Base-by-base conservation (phyloP, 2,888 invertebrate genomes). In the Nomada fabriciana region DNA sequence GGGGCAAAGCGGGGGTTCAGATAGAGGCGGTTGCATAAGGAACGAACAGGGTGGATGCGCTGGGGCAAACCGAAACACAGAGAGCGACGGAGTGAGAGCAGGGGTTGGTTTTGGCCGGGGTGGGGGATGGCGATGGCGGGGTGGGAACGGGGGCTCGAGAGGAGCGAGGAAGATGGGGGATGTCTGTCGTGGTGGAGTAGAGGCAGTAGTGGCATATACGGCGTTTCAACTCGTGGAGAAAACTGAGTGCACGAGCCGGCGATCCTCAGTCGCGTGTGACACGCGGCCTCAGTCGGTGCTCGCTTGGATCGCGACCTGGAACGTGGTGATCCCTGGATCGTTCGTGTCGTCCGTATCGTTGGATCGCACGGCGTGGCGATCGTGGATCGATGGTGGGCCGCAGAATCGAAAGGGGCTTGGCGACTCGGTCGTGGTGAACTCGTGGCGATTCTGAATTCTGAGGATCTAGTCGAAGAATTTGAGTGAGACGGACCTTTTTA, bases 221-320 rank as follows among this genome's bases (percentile, higher is more conserved):
- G 74, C 63, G 83, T 87, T 89, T 86, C 86, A 86, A 88, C 88
- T 84, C 86, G 75, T 80, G 84, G 82, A 83, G 85, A 84, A 89
- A 89, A 84, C 84, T 70, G 78, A 82, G 86, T 85, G 86, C 83
- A 84, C 83, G 77, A 86, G 85, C 86, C 80, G 81, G 82, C 84
- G 81, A 82, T 86, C 84, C 88, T 89, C 92, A 92, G 92, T 92
- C 91, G 91, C 91, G 90, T 90, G 91, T 88, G 85, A 89, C 89
- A 86, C 91, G 90, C 90, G 90, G 88, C 86, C 84, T 82, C 81
- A 86, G 83, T 63, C 86, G 83, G 79, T 75, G 67, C 77, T 52
- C 42, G 42, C 15, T 59, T n/a, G 57, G 65, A 42, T 55, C 53
- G 13, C 13, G 53, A 53, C 55, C 23, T 15, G 29, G 18, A 43